Conservation (phyloP, 2,888 invertebrate genomes). For the Oasisia sp. region DNA sequence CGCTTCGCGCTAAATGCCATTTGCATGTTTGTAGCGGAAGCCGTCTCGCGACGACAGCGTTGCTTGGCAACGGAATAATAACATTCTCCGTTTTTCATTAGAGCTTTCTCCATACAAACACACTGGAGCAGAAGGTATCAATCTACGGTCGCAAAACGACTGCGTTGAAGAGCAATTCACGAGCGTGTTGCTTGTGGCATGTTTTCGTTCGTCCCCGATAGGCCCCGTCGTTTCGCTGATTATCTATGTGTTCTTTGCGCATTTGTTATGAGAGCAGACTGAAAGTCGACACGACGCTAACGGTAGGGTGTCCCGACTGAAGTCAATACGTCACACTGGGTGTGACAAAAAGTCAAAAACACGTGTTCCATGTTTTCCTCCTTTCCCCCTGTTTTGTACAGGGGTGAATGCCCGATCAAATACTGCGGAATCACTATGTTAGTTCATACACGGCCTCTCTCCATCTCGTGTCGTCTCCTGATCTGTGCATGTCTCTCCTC, state of each 20-base stretch:
- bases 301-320: not conserved
- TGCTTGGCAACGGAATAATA: conserved; percentile 3
- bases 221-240: not conserved
- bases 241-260: not conserved
- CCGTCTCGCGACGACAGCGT: not conserved
- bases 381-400: no score
- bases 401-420: no score
- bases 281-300: not conserved
- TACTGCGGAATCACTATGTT: no score
- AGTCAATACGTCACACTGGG: not conserved
- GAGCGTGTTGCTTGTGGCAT: not conserved
- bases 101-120: not conserved
- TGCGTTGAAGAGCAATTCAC: not conserved
- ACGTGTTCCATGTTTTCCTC: no score
- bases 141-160: not conserved
- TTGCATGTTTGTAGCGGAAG: not conserved
- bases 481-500: no score
- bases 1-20: not conserved
- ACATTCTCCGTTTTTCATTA: not conserved
- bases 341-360: not conserved
- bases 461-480: no score
- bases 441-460: no score
- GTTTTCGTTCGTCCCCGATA: not conserved
- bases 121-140: conserved; percentile 12
- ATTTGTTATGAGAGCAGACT: not conserved